Evolutionary conservation across 2,797 vertebrate species (phyloP), one percentile per base, ranked within the genome.

Genomic region (Echeneis naucrates): DNA sequence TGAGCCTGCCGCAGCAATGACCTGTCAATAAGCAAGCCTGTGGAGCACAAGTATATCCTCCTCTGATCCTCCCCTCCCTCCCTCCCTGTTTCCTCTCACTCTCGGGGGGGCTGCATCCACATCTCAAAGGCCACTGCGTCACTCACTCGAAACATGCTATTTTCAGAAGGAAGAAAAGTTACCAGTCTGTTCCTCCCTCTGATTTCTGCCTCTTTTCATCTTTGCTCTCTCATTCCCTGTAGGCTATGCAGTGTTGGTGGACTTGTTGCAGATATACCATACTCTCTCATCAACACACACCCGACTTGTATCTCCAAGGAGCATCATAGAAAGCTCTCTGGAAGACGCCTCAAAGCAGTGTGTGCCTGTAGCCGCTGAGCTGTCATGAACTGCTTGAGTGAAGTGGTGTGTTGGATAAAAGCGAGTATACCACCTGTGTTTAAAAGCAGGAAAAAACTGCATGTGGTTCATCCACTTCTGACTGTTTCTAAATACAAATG

Each of bases 201-300:
- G 86, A 88, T 88, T 86, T 87, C 80, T 60, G 59, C 65, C 64
- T 76, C 73, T 78, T 92, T 89, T 91, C 81, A 90, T 87, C 85
- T 85, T 38, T 65, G 24, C 85, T 73, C 66, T 78, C 74, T 78
- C 75, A 61, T 76, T 72, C 81, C 81, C 86, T 12, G 32, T 68
- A 69, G 85, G 86, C 78, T 75, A 24, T 44, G 65, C 32, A 66
- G 71, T 81, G 80, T 75, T 74, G 71, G 76, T 77, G 82, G 80
- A 90, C 87, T 88, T 84, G 77, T 88, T 86, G 85, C 72, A 87
- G 78, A 85, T 88, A 87, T 67, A 85, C 73, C 80, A 60, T 81
- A 75, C 64, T 70, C 75, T 78, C 74, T 82, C 37, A 50, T 89
- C 81, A 77, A 82, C 88, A 87, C 79, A 84, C 48, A 80, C 61